Evolutionary conservation across 2,888 invertebrate genomes (phyloP).

Genomic region (Bellardia pandia): DNA sequence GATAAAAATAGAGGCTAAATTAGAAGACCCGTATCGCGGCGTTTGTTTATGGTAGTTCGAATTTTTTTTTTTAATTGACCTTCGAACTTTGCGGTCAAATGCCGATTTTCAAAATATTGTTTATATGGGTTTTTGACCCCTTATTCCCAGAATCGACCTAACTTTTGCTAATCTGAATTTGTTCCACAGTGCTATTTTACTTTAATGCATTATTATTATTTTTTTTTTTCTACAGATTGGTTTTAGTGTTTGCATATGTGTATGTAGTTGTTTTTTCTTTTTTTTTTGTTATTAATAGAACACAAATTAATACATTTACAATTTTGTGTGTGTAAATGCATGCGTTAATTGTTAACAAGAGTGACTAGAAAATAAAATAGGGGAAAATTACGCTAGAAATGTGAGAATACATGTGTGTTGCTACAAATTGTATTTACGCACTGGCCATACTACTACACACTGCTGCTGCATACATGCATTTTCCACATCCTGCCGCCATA

Average conservation of each 20-base stretch:
- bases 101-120: too few relatives aligned
- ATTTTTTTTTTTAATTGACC: too few relatives aligned
- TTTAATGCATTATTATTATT: conserved; percentile 23
- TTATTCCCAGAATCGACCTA: too few relatives aligned
- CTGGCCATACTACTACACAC: neutral
- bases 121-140: too few relatives aligned
- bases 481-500: conserved; percentile 42
- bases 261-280: neutral
- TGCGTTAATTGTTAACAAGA: conserved; percentile 64
- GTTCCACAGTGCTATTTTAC: conserved; percentile 16
- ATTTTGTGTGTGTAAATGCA: conserved; percentile 48
- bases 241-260: conserved; percentile 27
- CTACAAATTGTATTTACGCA: neutral
- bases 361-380: conserved; percentile 58
- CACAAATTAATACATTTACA: conserved; percentile 72
- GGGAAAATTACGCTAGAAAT: conserved; percentile 57
- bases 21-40: too few relatives aligned
- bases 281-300: conserved; percentile 70
- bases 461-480: conserved; percentile 6
- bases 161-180: too few relatives aligned
- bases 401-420: neutral
- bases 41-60: too few relatives aligned
- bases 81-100: too few relatives aligned
- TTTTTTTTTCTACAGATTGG: conserved; percentile 22
- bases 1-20: too few relatives aligned